Percentiles rank a stretch among this genome's conserved stretches.
These are phyloP conservation scores for Numenius phaeopus DNA, from an alignment of 2,797 vertebrate species.

Conservation along the genomic window DNA sequence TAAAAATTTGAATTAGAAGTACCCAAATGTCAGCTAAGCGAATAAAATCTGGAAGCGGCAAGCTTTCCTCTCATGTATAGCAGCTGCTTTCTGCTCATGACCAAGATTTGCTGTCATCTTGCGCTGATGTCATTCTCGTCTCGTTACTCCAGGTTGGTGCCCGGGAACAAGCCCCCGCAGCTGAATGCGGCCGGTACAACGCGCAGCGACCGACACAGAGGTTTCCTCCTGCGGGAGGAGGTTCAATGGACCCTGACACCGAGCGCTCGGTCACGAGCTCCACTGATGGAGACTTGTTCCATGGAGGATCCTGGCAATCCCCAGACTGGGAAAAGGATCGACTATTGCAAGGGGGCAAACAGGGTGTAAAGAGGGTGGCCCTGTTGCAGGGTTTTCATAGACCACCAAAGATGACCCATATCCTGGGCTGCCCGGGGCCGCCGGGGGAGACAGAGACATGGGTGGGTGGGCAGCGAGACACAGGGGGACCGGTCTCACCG, in stretches of 20 bases:
- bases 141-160: slow-evolving; percentile 32
- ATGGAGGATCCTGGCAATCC: background rate
- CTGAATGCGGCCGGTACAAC: background rate
- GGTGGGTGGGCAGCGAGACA: accelerated
- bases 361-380: background rate
- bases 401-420: background rate
- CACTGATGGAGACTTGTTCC: accelerated
- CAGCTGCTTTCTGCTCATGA: slow-evolving; percentile 71
- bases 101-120: slow-evolving; percentile 41
- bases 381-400: background rate
- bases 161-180: background rate
- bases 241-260: background rate
- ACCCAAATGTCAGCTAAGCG: slow-evolving; percentile 59
- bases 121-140: slow-evolving; percentile 43
- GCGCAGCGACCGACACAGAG: accelerated
- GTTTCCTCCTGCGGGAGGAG: background rate
- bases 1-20: slow-evolving; percentile 72
- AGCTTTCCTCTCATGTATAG: slow-evolving; percentile 48
- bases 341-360: background rate
- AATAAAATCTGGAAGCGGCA: slow-evolving; percentile 72
- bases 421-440: too few relatives aligned
- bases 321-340: accelerated
- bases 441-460: accelerated
- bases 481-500: accelerated
- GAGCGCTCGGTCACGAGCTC: accelerated